Percentiles rank a stretch among this genome's conserved stretches.
Evolutionary conservation across 2,113 vertebrate genomes (phyloP).

Genomic region (Smithornis capensis): DNA sequence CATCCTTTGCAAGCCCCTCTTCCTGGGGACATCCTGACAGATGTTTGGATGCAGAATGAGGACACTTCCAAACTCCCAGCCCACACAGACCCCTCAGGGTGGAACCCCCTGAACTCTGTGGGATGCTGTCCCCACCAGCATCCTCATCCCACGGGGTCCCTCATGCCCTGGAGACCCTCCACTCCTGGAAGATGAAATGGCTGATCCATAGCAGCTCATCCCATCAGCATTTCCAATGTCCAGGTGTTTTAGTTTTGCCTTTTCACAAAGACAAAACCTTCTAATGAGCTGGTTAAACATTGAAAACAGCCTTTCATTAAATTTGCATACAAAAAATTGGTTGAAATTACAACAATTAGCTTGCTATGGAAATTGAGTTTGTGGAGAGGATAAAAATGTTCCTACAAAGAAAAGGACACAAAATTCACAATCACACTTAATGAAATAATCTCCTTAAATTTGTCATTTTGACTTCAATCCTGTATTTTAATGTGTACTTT

Average conservation of each 20-base stretch:
- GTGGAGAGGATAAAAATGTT: not conserved
- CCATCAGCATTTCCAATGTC: not conserved
- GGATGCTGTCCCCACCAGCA: rapidly evolving
- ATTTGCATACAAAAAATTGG: constrained; percentile 48
- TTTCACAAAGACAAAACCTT: constrained; percentile 26
- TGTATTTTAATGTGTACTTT: not conserved
- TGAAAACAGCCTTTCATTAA: constrained; percentile 52
- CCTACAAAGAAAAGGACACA: not conserved
- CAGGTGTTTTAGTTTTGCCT: rapidly evolving
- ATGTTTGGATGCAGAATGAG: not conserved
- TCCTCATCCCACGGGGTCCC: not conserved
- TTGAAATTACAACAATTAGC: constrained; percentile 21
- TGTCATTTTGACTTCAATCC: not conserved
- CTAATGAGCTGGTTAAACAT: constrained; percentile 53
- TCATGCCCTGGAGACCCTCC: too few relatives aligned
- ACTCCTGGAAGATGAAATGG: not conserved
- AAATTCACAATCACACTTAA: not conserved
- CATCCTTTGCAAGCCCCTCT: rapidly evolving
- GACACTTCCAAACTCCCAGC: not conserved
- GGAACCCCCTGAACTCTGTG: not conserved
- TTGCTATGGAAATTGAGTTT: not conserved
- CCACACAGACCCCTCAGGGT: rapidly evolving
- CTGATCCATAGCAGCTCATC: not conserved
- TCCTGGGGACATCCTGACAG: not conserved
- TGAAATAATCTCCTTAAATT: not conserved